phyloP scores from a whole-genome alignment of 2,797 vertebrate genomes.

The Apodemus agrarius region DNA sequence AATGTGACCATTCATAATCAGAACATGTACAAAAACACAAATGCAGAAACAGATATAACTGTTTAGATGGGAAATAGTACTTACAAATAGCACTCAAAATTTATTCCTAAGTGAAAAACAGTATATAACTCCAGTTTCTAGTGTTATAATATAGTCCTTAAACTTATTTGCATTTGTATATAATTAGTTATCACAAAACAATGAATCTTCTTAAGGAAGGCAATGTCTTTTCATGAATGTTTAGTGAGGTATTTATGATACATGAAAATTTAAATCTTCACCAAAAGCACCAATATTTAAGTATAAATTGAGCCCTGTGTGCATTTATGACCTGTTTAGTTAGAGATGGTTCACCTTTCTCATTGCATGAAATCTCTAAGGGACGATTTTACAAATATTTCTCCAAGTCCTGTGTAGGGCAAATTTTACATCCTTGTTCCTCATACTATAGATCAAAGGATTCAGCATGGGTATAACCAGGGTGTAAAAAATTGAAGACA shows the following conservation, averaged over 20 bases:
- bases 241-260: not conserved
- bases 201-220: not conserved
- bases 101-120: not conserved
- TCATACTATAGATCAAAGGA: constrained; percentile 29
- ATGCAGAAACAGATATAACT: not conserved
- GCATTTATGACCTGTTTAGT: not conserved
- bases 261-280: not conserved
- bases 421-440: constrained; percentile 25
- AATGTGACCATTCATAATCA: not conserved
- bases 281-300: not conserved
- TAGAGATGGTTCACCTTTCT: not conserved
- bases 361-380: not conserved
- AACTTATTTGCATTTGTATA: not conserved
- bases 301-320: not conserved
- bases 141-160: not conserved
- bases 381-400: not conserved
- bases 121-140: not conserved
- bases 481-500: not conserved
- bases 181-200: too few species aligned
- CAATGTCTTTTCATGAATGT: not conserved
- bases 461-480: constrained; percentile 8
- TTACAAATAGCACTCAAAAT: not conserved
- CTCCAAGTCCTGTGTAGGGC: not conserved
- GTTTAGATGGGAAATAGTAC: not conserved
- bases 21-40: not conserved